phyloP scores from a whole-genome alignment of 2,888 invertebrate species.

The Melieria crassipennis region DNA sequence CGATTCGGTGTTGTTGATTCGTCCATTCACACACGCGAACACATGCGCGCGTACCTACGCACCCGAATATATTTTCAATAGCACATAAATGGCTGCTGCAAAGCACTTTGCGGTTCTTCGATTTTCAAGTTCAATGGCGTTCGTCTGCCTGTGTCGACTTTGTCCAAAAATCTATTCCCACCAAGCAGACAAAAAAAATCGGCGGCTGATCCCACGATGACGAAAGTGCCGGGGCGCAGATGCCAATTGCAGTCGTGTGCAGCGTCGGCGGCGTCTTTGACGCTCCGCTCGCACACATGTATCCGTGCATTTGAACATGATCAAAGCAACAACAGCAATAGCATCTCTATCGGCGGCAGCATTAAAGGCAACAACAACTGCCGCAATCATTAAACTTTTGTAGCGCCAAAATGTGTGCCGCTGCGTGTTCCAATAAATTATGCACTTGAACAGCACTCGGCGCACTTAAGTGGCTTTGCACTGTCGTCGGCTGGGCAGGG shows the following conservation, averaged over 20 bases:
- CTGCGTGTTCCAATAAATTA: constrained; percentile 34
- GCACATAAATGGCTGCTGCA: too few relatives aligned
- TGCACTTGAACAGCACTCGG: constrained; percentile 34
- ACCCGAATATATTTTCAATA: too few relatives aligned
- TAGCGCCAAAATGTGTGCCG: constrained; percentile 15
- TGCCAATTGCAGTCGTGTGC: not conserved
- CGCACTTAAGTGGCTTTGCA: constrained; percentile 31
- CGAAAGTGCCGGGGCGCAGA: not conserved
- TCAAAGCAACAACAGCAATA: constrained; percentile 5
- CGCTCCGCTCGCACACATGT: not conserved
- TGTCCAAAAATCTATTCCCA: not conserved
- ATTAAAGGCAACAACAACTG: not conserved
- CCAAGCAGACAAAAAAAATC: not conserved
- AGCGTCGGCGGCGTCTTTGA: not conserved
- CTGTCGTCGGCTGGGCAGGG: too few relatives aligned
- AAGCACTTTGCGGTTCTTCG: too few relatives aligned
- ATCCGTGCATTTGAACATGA: not conserved
- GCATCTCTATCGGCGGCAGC: too few relatives aligned
- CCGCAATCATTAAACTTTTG: not conserved
- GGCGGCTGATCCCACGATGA: not conserved
- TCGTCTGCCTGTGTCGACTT: not conserved
- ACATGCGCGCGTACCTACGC: not conserved
- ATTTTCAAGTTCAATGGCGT: constrained; percentile 11
- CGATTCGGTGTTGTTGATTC: not conserved
- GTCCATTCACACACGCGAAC: not conserved